Evolutionary conservation across 2,113 vertebrate genomes (phyloP).

Genomic region (Chrysemys picta): DNA sequence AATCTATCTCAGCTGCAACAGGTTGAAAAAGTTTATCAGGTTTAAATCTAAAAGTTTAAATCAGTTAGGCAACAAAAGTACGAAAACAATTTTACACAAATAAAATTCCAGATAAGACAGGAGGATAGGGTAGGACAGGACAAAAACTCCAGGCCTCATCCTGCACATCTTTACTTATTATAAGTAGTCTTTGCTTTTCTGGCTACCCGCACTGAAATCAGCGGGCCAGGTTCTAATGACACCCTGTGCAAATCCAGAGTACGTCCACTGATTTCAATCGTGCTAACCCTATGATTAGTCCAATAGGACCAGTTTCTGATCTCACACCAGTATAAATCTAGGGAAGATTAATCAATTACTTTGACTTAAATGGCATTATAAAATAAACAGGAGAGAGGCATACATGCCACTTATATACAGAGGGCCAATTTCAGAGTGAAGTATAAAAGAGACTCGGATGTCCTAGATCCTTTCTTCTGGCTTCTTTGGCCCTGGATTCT

Average conservation of each 20-base stretch:
- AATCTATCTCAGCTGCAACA: constrained; percentile 70
- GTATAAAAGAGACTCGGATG: neutral
- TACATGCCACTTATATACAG: neutral
- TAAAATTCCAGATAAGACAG: neutral
- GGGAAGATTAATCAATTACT: neutral
- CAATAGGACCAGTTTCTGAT: neutral
- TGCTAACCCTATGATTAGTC: neutral
- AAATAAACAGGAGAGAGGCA: neutral
- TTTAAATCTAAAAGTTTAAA: constrained; percentile 55
- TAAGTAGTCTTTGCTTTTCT: neutral
- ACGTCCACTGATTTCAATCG: rapidly evolving
- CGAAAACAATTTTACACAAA: neutral
- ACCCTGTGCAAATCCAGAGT: neutral
- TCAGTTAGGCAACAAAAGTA: constrained; percentile 12
- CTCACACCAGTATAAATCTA: neutral
- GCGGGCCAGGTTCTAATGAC: neutral
- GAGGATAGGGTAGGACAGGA: neutral
- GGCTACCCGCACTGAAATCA: neutral
- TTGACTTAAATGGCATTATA: neutral
- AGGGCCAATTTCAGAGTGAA: neutral
- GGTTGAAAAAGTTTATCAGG: constrained; percentile 64
- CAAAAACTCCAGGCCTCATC: neutral
- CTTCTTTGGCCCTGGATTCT: neutral
- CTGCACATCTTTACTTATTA: neutral
- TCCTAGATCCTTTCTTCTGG: neutral